Percentiles rank a stretch among this genome's conserved stretches.
Evolutionary conservation across 2,113 vertebrate genomes (phyloP).

Genomic region (Archilochus colubris): DNA sequence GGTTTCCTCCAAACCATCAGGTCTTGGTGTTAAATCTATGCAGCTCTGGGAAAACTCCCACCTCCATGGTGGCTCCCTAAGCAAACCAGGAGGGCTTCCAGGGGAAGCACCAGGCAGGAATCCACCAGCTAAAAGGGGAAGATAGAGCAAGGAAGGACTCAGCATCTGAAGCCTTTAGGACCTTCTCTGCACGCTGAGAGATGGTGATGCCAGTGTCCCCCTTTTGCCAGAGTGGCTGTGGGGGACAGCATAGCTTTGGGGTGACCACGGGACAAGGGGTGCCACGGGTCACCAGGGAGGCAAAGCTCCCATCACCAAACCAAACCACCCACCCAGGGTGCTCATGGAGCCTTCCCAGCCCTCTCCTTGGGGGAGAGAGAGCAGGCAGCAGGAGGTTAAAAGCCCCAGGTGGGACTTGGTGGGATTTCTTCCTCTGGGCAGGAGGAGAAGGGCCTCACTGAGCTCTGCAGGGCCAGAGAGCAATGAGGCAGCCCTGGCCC

Average conservation of each 20-base stretch:
- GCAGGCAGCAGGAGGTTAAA: conserved; percentile 38
- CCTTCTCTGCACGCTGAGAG: not conserved
- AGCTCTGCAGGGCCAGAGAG: conserved; percentile 8
- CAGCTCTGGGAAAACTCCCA: not conserved
- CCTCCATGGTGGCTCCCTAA: not conserved
- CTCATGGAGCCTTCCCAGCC: not conserved
- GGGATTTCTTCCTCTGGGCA: conserved; percentile 12
- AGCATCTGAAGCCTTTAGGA: not conserved
- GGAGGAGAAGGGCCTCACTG: not conserved
- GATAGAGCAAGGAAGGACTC: not conserved
- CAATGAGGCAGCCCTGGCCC: not conserved
- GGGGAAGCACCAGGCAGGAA: not conserved
- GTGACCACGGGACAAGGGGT: not conserved
- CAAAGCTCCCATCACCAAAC: not conserved
- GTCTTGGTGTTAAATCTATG: not conserved
- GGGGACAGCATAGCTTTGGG: fast-evolving
- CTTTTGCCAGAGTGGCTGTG: not conserved
- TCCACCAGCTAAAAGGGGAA: not conserved
- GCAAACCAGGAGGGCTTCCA: not conserved
- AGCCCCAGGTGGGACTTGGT: not conserved
- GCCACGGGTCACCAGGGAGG: not conserved
- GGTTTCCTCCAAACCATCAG: not conserved
- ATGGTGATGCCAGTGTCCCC: not conserved
- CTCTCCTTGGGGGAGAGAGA: not conserved
- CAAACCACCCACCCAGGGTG: not conserved